Percentiles rank a stretch among this genome's conserved stretches.
Evolutionary conservation across 2,113 vertebrate genomes (phyloP).

Genomic region (Vicugna pacos): DNA sequence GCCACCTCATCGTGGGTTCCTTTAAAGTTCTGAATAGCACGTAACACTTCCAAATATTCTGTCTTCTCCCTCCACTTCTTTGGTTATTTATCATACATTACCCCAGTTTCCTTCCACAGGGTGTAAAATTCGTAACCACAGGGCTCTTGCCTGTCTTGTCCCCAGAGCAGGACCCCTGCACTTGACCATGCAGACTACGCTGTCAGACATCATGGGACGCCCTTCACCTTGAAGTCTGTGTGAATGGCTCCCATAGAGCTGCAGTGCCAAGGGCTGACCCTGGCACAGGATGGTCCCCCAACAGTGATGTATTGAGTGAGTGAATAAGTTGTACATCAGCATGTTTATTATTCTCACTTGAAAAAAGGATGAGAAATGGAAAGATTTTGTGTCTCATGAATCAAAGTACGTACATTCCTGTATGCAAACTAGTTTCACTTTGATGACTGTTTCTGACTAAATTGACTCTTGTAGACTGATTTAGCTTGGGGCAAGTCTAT

Average conservation of each 20-base stretch:
- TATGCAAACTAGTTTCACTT: background rate
- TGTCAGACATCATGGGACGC: rapidly evolving
- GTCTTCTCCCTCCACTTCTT: background rate
- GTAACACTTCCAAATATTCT: background rate
- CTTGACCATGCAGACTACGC: background rate
- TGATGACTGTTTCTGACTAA: background rate
- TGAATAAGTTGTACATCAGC: background rate
- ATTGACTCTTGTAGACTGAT: background rate
- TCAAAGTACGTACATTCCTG: background rate
- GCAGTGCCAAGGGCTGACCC: background rate
- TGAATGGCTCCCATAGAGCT: too few species aligned
- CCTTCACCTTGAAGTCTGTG: background rate
- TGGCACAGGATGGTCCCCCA: background rate
- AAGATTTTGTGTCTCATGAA: background rate
- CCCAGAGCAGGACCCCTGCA: background rate
- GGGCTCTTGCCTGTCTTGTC: background rate
- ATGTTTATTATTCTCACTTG: background rate
- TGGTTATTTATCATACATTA: background rate
- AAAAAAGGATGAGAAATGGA: background rate
- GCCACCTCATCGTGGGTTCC: background rate
- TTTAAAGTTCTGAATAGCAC: background rate
- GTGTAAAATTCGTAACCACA: background rate
- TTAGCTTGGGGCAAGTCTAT: background rate
- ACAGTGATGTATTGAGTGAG: background rate
- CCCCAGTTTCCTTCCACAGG: background rate